Percentiles rank a stretch among this genome's conserved stretches.
phyloP scores from a whole-genome alignment of 2,113 vertebrate species.

The Callionymus lyra region DNA sequence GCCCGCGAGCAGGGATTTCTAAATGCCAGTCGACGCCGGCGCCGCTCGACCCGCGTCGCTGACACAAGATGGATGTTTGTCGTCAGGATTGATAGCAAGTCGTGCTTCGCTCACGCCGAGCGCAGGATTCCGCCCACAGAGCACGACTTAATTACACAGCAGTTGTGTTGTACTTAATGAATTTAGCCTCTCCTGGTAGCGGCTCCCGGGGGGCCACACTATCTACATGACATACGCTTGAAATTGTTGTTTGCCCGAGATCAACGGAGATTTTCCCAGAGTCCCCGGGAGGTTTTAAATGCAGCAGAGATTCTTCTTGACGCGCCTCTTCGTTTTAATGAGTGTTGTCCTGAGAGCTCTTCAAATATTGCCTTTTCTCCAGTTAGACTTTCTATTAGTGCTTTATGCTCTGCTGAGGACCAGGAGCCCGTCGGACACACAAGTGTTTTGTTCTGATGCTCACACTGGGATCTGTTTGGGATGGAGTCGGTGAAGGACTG shows the following conservation, averaged over 20 bases:
- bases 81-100: no score
- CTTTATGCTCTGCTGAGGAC: no score
- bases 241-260: slow-evolving; percentile 34
- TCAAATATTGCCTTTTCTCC: neutral
- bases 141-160: slow-evolving; percentile 52
- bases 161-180: slow-evolving; percentile 54
- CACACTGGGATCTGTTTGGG: no score
- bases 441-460: no score
- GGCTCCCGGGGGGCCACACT: slow-evolving; percentile 29
- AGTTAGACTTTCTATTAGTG: no score
- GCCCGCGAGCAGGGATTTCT: slow-evolving; percentile 51
- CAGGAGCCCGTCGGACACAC: no score
- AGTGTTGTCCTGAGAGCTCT: no score
- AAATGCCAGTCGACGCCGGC: slow-evolving; percentile 53
- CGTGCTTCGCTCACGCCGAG: slow-evolving; percentile 21
- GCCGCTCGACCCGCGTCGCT: slow-evolving; percentile 34
- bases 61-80: slow-evolving; percentile 45
- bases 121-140: slow-evolving; percentile 36
- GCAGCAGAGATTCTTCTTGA: slow-evolving; percentile 15
- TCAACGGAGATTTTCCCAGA: slow-evolving; percentile 36
- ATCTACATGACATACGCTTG: slow-evolving; percentile 43
- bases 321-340: slow-evolving; percentile 7
- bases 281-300: slow-evolving; percentile 23
- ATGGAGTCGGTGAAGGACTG: no score
- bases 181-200: slow-evolving; percentile 49